Base-by-base conservation (phyloP, 1,140 invertebrate genomes). In the Polypedilum pembai region DNA sequence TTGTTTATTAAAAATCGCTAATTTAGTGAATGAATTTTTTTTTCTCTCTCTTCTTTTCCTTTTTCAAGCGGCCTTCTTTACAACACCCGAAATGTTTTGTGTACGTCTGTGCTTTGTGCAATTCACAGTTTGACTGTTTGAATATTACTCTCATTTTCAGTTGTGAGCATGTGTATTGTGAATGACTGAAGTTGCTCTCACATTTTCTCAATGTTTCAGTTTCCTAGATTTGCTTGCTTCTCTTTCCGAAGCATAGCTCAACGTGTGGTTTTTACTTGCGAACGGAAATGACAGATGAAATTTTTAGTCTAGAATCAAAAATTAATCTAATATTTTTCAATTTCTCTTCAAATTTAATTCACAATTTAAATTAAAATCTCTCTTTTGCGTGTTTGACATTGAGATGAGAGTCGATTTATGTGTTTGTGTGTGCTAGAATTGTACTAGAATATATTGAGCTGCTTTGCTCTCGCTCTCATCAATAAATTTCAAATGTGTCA, bases 121-220 rank as follows among this genome's bases (percentile, higher is more conserved):
- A 69, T 69, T 69, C 65, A 69, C 65, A 18, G 20, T 69, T 69
- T 69, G 65, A 69, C 65, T 69, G n/a, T n/a, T n/a, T n/a, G 65
- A 69, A 69, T 69, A 69, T 69, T 69, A 18, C 65, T 21, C 65
- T 69, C 45, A 56, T 56, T 56, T 56, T 56, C 45, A 15, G 45
- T 56, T 56, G 8, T 56, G 45, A 56, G 45, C 45, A 56, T 56
- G 45, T 56, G 45, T 56, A 56, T 56, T 56, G 24, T 56, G 45
- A 56, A 56, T 56, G 45, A 56, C 45, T 56, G 45, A 56, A 12
- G 45, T 56, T 56, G 45, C n/a, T n/a, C 45, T 12, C 45, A n/a
- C 45, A 56, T n/a, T 56, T 56, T 56, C 45, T 56, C n/a, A 12
- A 56, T 33, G 24, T n/a, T 56, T 56, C 45, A n/a, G 5, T 56